These are phyloP conservation scores for Arrhamphus sclerolepis DNA, from an alignment of 2,797 vertebrate genomes.

Conservation along the genomic window DNA sequence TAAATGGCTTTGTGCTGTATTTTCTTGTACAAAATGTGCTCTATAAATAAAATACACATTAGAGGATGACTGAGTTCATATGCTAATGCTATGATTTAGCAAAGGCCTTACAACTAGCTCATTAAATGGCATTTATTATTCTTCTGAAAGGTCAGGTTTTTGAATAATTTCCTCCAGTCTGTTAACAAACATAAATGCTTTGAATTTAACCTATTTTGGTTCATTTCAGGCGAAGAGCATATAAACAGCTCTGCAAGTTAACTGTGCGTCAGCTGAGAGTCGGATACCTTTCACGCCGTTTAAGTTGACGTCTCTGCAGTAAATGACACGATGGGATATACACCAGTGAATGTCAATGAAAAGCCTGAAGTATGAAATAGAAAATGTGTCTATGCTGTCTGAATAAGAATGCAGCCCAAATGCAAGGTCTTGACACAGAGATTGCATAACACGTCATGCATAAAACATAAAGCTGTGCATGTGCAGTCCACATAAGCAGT, in stretches of 20 bases:
- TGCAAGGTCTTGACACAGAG: slow-evolving; percentile 58
- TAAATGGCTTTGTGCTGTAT: too few species aligned
- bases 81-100: neutral
- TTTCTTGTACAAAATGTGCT: too few species aligned
- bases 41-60: too few species aligned
- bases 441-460: slow-evolving; percentile 76
- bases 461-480: slow-evolving; percentile 71
- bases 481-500: slow-evolving; percentile 62
- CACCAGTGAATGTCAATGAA: slow-evolving; percentile 45
- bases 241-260: slow-evolving; percentile 30
- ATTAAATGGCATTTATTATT: slow-evolving; percentile 11
- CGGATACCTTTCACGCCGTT: slow-evolving; percentile 30
- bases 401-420: slow-evolving; percentile 57
- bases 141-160: neutral
- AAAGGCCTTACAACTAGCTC: neutral
- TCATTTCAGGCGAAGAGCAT: slow-evolving; percentile 8
- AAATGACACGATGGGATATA: slow-evolving; percentile 57
- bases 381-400: slow-evolving; percentile 42
- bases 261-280: slow-evolving; percentile 26
- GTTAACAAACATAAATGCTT: neutral
- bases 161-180: neutral
- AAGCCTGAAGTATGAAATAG: slow-evolving; percentile 51
- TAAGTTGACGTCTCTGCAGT: slow-evolving; percentile 31
- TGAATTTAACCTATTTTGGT: slow-evolving; percentile 3
- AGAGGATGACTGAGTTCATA: too few species aligned